Percentiles rank a stretch among this genome's conserved stretches.
Conservation (phyloP, 2,888 invertebrate species). For the Meandrusa payeni region DNA sequence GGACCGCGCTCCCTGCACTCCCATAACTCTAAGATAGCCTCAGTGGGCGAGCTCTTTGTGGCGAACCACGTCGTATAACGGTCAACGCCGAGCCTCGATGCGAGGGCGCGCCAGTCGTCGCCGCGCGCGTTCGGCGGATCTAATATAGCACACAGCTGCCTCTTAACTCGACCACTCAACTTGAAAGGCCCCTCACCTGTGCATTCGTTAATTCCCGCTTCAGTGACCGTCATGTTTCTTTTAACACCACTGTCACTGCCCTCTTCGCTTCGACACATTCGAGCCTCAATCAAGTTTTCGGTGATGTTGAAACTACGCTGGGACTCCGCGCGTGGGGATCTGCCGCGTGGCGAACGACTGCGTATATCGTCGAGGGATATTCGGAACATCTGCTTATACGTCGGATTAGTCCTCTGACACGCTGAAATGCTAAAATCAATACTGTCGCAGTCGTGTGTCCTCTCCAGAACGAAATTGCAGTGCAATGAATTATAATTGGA, state of each 20-base stretch:
- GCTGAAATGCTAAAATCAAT: conserved; percentile 71
- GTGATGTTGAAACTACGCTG: conserved; percentile 74
- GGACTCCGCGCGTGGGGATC: conserved; percentile 71
- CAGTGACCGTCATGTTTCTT: conserved; percentile 80
- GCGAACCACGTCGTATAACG: conserved; percentile 98
- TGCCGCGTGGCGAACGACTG: conserved; percentile 68
- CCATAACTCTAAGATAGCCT: conserved; percentile 97
- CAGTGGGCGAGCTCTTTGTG: conserved; percentile 97
- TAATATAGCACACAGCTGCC: conserved; percentile 83
- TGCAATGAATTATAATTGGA: conserved; percentile 92
- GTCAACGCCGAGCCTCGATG: conserved; percentile 95
- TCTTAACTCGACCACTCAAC: conserved; percentile 78
- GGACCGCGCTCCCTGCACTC: conserved; percentile 94
- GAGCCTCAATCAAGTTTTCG: conserved; percentile 68
- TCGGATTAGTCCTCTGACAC: conserved; percentile 72
- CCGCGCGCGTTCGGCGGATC: conserved; percentile 96
- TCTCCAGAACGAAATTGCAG: conserved; percentile 93
- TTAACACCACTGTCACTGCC: conserved; percentile 67
- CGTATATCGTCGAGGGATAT: conserved; percentile 70
- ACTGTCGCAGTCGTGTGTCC: conserved; percentile 80
- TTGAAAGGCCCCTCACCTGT: conserved; percentile 82
- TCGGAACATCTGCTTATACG: conserved; percentile 74
- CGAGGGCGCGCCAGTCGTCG: conserved; percentile 98
- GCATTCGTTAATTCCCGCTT: conserved; percentile 82
- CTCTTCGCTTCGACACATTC: conserved; percentile 72